Base-by-base conservation (phyloP, 2,113 vertebrate genomes). In the Ammodytes marinus region DNA sequence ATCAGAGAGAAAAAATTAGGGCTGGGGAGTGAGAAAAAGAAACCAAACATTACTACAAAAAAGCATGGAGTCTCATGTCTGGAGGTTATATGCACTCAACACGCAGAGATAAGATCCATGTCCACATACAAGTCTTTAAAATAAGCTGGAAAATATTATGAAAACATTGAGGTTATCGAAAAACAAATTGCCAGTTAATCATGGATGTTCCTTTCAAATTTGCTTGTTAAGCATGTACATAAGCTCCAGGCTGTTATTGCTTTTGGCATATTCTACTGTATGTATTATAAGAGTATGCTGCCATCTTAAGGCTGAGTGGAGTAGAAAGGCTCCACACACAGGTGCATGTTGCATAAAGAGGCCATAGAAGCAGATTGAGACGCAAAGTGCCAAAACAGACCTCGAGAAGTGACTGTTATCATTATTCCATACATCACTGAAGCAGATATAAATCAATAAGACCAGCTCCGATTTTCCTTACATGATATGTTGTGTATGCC, bases 251-350 rank as follows among this genome's bases (percentile, higher is more conserved):
- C 37, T 47, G 64, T 50, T 82, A 77, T 77, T 85, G 53, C 37
- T 74, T n/a, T 65, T 67, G 66, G 12, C 35, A 55, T 54, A 3
- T 5, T 11, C 35, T 6, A 27, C 27, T 27, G 27, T 27, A 8
- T 61, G 14, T 54, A 74, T 50, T 58, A 42, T 69, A 79, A 69
- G 84, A 79, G 73, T 87, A 91, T 77, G 80, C 91, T 94, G 91
- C 92, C 94, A 91, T 91, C 93, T 91, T 87, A 91, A 94, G 93
- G 92, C 83, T 74, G 76, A 67, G 39, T 39, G 64, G 83, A 83
- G 79, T 11, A 83, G 69, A 82, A 54, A 74, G 53, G 39, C 49
- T 65, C 70, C 65, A 61, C 52, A 57, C 69, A 84, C 73, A 88
- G 74, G 80, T 90, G 85, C 80, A 74, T 61, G 83, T 69, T 86